Evolutionary conservation across 2,113 vertebrate species (phyloP).

Genomic region (Salvelinus fontinalis): DNA sequence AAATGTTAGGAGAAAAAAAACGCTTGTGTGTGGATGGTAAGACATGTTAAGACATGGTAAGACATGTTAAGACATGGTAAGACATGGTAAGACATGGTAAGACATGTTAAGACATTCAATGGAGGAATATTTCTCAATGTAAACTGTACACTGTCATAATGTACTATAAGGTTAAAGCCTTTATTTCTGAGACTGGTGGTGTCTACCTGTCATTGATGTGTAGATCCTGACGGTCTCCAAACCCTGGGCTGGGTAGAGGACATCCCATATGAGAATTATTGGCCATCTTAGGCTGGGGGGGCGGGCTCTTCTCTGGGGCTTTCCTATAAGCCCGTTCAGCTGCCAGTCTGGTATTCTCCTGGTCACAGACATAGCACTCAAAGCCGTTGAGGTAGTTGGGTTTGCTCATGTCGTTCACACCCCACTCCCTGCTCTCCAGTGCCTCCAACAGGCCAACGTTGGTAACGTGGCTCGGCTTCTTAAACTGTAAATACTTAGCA

Average conservation of each 20-base stretch:
- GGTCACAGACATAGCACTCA: constrained; percentile 93
- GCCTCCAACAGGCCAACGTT: constrained; percentile 81
- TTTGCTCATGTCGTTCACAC: constrained; percentile 92
- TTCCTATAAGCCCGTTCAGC: constrained; percentile 74
- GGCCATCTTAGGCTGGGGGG: constrained; percentile 80
- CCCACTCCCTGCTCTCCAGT: constrained; percentile 88
- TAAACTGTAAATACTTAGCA: constrained; percentile 83
- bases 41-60: no score
- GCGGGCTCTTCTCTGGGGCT: constrained; percentile 60
- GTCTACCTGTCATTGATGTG: constrained; percentile 84
- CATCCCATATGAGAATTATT: constrained; percentile 91
- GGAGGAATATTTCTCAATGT: no score
- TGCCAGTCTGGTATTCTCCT: constrained; percentile 78
- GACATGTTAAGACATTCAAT: no score
- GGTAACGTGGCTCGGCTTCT: constrained; percentile 76
- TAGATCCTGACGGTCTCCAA: constrained; percentile 79
- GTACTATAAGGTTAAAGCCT: background rate
- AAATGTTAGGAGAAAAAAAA: background rate
- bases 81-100: no score
- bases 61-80: no score
- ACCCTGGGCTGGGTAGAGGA: constrained; percentile 86
- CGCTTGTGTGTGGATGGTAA: no score
- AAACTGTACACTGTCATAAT: no score
- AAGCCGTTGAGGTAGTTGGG: constrained; percentile 97
- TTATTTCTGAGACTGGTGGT: background rate